Conservation (phyloP, 2,888 invertebrate species). For the Calliopum simillimum region DNA sequence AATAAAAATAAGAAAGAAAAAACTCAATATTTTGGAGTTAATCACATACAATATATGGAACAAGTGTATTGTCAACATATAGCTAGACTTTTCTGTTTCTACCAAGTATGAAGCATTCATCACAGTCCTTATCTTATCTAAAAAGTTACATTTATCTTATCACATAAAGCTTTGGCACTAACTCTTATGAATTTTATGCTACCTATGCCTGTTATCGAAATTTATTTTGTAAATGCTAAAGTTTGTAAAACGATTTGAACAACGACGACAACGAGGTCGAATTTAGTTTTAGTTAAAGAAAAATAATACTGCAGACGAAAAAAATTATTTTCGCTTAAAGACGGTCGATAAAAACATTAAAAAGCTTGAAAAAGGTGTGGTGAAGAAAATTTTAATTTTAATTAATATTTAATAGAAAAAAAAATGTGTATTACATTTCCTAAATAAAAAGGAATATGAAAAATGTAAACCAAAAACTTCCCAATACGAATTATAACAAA, state of each 20-base stretch:
- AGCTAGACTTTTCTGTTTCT: neutral
- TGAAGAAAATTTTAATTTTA: neutral
- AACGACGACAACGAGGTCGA: constrained; percentile 33
- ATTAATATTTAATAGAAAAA: neutral
- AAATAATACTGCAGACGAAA: neutral
- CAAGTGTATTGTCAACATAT: neutral
- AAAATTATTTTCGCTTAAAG: constrained; percentile 6
- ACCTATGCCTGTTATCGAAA: constrained; percentile 12
- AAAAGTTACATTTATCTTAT: constrained; percentile 20
- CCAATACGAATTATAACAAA: neutral
- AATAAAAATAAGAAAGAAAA: constrained; percentile 6
- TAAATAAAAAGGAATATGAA: neutral
- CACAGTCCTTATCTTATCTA: constrained; percentile 30
- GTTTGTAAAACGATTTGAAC: constrained; percentile 29
- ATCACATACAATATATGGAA: constrained; percentile 1
- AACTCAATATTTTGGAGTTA: constrained; percentile 20
- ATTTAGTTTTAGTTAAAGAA: constrained; percentile 2
- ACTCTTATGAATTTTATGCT: constrained; percentile 26
- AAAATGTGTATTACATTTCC: too few species aligned
- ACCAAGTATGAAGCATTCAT: neutral
- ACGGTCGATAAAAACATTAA: neutral
- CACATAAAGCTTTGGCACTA: constrained; percentile 21
- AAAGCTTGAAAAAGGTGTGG: constrained; percentile 11
- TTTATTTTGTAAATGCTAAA: constrained; percentile 1
- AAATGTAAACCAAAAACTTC: neutral